Evolutionary conservation across 2,888 invertebrate genomes (phyloP), one percentile per base, ranked within the genome.

Genomic region (Fissipunctia ypsillon): DNA sequence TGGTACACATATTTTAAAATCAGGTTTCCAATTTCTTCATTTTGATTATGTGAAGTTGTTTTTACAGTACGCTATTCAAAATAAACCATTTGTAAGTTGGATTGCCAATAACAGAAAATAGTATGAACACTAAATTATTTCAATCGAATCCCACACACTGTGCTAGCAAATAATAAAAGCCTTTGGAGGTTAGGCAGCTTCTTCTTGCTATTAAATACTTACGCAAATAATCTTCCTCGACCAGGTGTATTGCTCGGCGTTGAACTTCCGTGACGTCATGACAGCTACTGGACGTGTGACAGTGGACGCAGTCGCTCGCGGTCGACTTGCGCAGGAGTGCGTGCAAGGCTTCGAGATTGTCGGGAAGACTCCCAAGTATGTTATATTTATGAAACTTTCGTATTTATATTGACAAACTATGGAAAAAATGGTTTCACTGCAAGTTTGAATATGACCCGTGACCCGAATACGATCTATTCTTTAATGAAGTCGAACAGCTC

Each of bases 231-330:
- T 54, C 2, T 48, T 48, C 14, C 7, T 73, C n/a, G 31, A 16
- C 14, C 59, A 76, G 77, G 97, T 98, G 0, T 97, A 97, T 87
- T 99, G 98, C 90, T 95, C 98, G 0, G 97, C 99, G 0, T 92
- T 99, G 22, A 99, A 99, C 95, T 99, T 99, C 97, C 97, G 98
- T 89, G 99, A 99, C 92, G 96, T 99, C 0, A 99, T 99, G 99
- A 96, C 98, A 1, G 98, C 99, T 0, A 98, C 98, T 0, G 99
- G 99, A 2, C 98, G 98, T 89, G 97, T 99, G 10, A 97, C 98
- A 12, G 97, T 97, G 0, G 99, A 99, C 91, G 97, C 98, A 1
- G 97, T 98, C 1, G 98, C 98, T 0, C 96, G 96, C 45, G 96
- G 96, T 0, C 95, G 97, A n/a, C 89, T 97, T 38, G 95, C 96